Evolutionary conservation across 2,888 invertebrate genomes (phyloP).

Genomic region (Eupsilia transversa): DNA sequence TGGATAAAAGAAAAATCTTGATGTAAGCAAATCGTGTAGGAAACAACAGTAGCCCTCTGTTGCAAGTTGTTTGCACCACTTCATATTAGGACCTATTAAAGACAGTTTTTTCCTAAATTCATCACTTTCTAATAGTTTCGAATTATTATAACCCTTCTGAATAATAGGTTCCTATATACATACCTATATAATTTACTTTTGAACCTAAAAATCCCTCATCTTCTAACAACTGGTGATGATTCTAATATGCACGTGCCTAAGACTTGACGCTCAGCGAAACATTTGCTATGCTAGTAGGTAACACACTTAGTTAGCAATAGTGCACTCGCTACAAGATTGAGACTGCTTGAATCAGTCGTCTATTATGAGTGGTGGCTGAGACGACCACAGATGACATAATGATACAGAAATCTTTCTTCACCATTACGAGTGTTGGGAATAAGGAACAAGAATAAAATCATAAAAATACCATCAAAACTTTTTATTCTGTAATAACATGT

Average conservation of each 20-base stretch:
- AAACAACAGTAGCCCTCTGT: too few species aligned
- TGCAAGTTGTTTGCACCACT: too few species aligned
- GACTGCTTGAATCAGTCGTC: too few species aligned
- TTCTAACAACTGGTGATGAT: neutral
- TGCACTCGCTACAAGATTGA: too few species aligned
- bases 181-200: too few species aligned
- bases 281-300: neutral
- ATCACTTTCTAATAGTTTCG: neutral
- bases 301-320: neutral
- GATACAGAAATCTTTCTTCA: neutral
- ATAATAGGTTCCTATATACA: neutral
- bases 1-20: too few species aligned
- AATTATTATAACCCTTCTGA: neutral
- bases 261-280: neutral
- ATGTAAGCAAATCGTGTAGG: too few species aligned
- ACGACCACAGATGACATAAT: neutral
- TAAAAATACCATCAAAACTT: conserved; percentile 37
- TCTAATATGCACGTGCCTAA: too few species aligned
- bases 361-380: too few species aligned
- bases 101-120: neutral
- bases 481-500: conserved; percentile 56
- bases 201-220: neutral
- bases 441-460: conserved; percentile 8
- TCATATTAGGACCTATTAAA: neutral
- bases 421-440: neutral